Conservation (phyloP, 1,140 invertebrate genomes). For the Planococcus citri region DNA sequence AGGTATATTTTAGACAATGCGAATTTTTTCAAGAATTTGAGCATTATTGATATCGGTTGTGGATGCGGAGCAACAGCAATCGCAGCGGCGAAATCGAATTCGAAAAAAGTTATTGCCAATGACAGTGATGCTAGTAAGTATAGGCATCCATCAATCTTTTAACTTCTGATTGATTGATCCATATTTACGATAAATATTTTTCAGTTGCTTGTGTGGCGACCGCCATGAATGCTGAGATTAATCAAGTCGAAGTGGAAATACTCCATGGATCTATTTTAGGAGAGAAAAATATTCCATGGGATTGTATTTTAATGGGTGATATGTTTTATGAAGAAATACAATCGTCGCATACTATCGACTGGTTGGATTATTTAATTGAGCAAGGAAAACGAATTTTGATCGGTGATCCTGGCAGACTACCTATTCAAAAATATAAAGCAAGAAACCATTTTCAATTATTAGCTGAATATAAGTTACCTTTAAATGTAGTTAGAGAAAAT, state of each 20-base stretch:
- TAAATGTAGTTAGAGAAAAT: too few relatives aligned
- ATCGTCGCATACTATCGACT: constrained; percentile 35
- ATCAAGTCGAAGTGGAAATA: constrained; percentile 34
- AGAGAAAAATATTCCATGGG: constrained; percentile 23
- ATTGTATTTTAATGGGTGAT: constrained; percentile 41
- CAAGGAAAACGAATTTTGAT: constrained; percentile 34
- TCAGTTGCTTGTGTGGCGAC: constrained; percentile 35
- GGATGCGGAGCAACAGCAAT: constrained; percentile 37
- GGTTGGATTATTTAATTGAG: constrained; percentile 33
- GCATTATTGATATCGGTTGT: constrained; percentile 35
- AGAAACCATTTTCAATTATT: constrained; percentile 7
- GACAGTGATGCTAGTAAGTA: constrained; percentile 37
- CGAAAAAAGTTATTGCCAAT: constrained; percentile 36
- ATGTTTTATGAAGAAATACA: constrained; percentile 44
- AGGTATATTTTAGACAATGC: constrained; percentile 40
- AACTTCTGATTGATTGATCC: constrained; percentile 24
- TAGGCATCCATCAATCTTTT: neutral
- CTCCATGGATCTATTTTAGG: constrained; percentile 32
- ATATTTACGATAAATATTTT: too few relatives aligned
- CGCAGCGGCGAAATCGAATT: constrained; percentile 33
- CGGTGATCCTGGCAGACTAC: constrained; percentile 34
- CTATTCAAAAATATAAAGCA: constrained; percentile 23
- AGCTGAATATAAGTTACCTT: too few relatives aligned
- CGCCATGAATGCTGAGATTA: constrained; percentile 38
- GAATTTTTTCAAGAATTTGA: constrained; percentile 27